These are phyloP conservation scores for Lanius collurio DNA, from an alignment of 2,113 vertebrate species.

Conservation along the genomic window DNA sequence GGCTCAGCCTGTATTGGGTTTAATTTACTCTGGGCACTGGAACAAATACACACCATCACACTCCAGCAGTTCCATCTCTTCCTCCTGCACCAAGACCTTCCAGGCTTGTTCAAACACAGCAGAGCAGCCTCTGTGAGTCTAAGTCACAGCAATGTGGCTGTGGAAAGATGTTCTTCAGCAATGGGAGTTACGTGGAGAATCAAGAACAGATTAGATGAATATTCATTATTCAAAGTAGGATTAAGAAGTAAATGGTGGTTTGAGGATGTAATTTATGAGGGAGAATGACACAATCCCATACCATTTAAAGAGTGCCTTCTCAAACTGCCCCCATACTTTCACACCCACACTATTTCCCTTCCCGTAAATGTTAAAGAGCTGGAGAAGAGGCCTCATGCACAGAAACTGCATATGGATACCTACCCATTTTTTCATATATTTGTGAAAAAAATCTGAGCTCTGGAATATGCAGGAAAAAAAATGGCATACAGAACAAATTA, in stretches of 20 bases:
- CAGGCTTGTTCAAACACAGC: not conserved
- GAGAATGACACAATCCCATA: conserved; percentile 27
- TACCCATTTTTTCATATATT: not conserved
- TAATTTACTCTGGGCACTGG: not conserved
- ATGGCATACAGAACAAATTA: not conserved
- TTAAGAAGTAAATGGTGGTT: conserved; percentile 4
- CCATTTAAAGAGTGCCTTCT: conserved; percentile 38
- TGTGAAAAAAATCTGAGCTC: not conserved
- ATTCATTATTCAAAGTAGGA: conserved; percentile 16
- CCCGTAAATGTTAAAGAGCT: conserved; percentile 16
- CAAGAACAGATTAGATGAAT: not conserved
- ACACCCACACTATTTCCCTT: conserved; percentile 13
- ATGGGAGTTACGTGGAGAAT: not conserved
- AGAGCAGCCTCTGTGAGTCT: not conserved
- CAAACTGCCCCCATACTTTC: conserved; percentile 14
- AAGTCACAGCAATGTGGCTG: not conserved
- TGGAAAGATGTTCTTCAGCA: not conserved
- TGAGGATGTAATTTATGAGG: conserved; percentile 20
- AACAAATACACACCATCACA: not conserved
- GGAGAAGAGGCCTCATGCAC: not conserved
- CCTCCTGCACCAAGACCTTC: not conserved
- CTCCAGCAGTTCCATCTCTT: not conserved
- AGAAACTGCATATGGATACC: not conserved
- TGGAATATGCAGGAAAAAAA: not conserved
- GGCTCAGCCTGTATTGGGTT: not conserved